phyloP scores from a whole-genome alignment of 2,888 invertebrate species.

The Lasioglossum malachurum region DNA sequence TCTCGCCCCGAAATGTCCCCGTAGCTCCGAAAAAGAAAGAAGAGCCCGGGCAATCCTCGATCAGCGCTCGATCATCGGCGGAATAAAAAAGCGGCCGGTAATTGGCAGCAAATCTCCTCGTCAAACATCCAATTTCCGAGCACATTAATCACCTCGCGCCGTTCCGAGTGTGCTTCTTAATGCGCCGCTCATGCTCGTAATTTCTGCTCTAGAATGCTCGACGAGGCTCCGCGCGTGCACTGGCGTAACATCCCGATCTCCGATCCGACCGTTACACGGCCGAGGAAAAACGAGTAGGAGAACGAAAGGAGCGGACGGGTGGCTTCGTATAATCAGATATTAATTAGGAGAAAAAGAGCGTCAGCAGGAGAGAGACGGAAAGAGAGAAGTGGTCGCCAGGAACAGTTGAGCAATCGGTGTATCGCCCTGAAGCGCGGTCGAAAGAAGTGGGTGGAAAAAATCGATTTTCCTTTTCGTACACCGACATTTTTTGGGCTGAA shows the following conservation, averaged over 20 bases:
- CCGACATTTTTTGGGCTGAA: not conserved
- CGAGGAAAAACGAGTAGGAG: constrained; percentile 20
- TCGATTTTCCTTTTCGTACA: not conserved
- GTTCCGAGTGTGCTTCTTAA: constrained; percentile 22
- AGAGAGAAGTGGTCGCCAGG: not conserved
- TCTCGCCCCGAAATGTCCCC: not conserved
- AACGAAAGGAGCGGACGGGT: not conserved
- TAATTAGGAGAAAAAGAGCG: constrained; percentile 46
- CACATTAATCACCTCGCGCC: constrained; percentile 43
- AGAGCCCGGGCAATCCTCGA: not conserved
- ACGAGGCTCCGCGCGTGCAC: constrained; percentile 24
- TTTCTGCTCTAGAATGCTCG: constrained; percentile 34
- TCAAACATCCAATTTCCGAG: constrained; percentile 53
- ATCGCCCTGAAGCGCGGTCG: not conserved
- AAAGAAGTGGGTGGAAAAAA: not conserved
- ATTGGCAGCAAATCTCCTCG: constrained; percentile 53
- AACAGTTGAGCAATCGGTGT: not conserved
- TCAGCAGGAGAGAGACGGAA: not conserved
- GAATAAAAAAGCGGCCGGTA: constrained; percentile 28
- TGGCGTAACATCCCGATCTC: constrained; percentile 7
- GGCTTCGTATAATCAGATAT: constrained; percentile 25
- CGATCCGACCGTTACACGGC: constrained; percentile 34
- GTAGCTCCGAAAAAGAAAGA: not conserved
- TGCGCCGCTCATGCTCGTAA: constrained; percentile 27
- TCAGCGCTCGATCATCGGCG: not conserved